phyloP scores from a whole-genome alignment of 2,888 invertebrate genomes.

The Athalia cordata region DNA sequence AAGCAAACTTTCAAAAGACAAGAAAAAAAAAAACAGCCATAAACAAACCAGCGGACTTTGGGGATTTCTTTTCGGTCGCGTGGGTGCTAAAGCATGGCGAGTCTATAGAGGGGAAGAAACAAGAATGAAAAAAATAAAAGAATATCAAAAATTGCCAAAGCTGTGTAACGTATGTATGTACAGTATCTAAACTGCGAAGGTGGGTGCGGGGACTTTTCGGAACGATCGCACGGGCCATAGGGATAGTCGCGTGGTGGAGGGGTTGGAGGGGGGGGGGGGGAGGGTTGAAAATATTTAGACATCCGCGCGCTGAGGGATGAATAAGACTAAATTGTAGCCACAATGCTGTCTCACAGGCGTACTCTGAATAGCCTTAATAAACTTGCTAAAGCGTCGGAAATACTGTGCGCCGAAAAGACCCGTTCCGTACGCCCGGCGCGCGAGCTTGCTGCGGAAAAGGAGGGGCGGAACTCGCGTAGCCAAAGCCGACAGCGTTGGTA shows the following conservation, averaged over 20 bases:
- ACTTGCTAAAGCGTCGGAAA: constrained; percentile 72
- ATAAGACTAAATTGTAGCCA: constrained; percentile 80
- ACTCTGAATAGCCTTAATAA: constrained; percentile 79
- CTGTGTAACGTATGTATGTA: neutral
- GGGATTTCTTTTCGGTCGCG: too few relatives aligned
- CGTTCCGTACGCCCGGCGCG: constrained; percentile 4
- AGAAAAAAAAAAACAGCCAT: too few relatives aligned
- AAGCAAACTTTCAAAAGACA: too few relatives aligned
- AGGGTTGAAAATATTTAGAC: constrained; percentile 72
- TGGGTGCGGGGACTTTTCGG: neutral
- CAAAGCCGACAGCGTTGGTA: neutral
- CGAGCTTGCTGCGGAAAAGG: too few relatives aligned
- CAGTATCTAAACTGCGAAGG: constrained; percentile 1
- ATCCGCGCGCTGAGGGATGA: constrained; percentile 73
- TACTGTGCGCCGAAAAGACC: constrained; percentile 51
- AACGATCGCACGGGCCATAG: constrained; percentile 45
- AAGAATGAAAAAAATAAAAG: too few relatives aligned
- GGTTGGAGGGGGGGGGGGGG: constrained; percentile 54
- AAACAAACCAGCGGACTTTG: too few relatives aligned
- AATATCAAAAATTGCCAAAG: too few relatives aligned
- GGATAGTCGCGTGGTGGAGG: too few relatives aligned
- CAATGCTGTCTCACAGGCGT: constrained; percentile 78
- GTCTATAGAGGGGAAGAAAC: too few relatives aligned
- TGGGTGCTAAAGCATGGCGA: too few relatives aligned
- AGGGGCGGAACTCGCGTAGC: too few relatives aligned